Base-by-base conservation (phyloP, 2,797 vertebrate species). In the Molossus molossus region DNA sequence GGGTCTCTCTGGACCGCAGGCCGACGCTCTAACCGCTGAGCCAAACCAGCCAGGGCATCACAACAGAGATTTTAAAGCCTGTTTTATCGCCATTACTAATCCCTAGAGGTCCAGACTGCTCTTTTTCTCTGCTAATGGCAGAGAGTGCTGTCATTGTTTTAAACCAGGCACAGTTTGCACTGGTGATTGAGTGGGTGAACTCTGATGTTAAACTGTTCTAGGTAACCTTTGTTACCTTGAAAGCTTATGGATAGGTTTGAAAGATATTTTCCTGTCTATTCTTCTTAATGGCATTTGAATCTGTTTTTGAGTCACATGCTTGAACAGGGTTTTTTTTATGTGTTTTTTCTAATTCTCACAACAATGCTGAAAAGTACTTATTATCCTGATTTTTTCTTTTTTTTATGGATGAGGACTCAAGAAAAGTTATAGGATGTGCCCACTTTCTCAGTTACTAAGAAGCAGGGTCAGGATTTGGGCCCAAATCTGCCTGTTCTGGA, bases 281-380 rank as follows among this genome's bases (percentile, higher is more conserved):
- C 70, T 95, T 50, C 21, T n/a, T 72, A 40, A 15, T 84, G 55
- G 65, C 64, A 76, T 9, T 89, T 91, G 91, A 76, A 70, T 67
- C 67, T 72, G 0, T 96, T 72, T 48, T 84, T 88, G 55, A 88
- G 5, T 33, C 67, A 57, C 37, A 3, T 84, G n/a, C 20, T 92
- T 87, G 1, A 82, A 23, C 14, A 50, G 40, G 50, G 18, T 33
- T 27, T 55, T 91, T 91, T 93, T 53, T 64, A 1, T 40, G 0
- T 75, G 40, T 23, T 9, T 70, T 58, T 81, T 45, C 27, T 77
- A 62, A 75, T 82, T 86, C 40, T 93, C 6, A 79, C 18, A 88
- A 62, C 25, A 87, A 67, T 0, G 2, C 29, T 72, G 40, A 57
- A 73, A 94, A 94, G 27, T 81, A 58, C 3, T 60, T 91, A 13